Base-by-base conservation (phyloP, 2,797 vertebrate genomes). In the Phalanger gymnotis region DNA sequence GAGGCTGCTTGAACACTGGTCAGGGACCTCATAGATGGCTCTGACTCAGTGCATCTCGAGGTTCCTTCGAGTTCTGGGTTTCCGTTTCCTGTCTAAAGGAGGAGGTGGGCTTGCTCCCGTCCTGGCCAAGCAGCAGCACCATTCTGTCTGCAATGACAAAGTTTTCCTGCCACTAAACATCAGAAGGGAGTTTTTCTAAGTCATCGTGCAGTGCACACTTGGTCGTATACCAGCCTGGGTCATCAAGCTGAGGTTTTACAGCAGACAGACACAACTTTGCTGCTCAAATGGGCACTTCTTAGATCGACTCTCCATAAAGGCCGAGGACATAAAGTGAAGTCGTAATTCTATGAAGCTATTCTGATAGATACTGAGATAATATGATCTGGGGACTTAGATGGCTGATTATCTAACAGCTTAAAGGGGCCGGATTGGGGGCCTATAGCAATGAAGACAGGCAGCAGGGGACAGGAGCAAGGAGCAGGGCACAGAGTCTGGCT, bases 401-500 rank as follows among this genome's bases (percentile, higher is more conserved):
- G 22, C n/a, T 34, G 34, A 47, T 87, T 27, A 87, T 87, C 73
- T 87, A 47, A 87, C 40, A 87, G 40, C 40, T 87, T 51, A 87
- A 87, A 87, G 73, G 73, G 22, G 22, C 19, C n/a, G 22, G 40
- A 47, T 25, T 81, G 22, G n/a, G 7, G 73, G 2, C 9, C 73
- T 87, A 9, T 0, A 4, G 16, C 73, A 81, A 2, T 22, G 22
- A 87, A 27, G 40, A 47, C 0, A 87, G 66, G 22, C 40, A 40
- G 61, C 14, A n/a, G n/a, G n/a, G n/a, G n/a, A n/a, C n/a, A n/a
- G n/a, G n/a, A n/a, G n/a, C n/a, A n/a, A n/a, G 90, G 30, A 3
- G 0, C 55, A 27, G 34, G 16, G 31, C 2, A 2, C 19, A 4
- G 9, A 53, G 7, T 4, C 5, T 0, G 0, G 16, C 0, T 58